A percentile compares a stretch with the other conserved stretches of the same genome.
phyloP scores from a whole-genome alignment of 2,797 vertebrate species.

The Pseudochirops cupreus region DNA sequence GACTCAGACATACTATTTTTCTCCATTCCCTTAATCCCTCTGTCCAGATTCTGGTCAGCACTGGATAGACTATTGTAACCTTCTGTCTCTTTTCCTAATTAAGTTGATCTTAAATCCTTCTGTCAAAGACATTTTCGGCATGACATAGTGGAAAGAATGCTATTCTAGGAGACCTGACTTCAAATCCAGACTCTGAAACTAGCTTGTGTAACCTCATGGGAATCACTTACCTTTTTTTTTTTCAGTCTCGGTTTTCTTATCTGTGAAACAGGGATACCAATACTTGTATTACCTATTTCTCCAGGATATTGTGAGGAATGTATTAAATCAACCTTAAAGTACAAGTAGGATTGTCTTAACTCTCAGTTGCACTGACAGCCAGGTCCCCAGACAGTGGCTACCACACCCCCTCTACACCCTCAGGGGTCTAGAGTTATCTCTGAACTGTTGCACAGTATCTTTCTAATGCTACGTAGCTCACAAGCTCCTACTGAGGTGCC shows the following conservation, averaged over 20 bases:
- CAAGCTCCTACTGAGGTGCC: neutral
- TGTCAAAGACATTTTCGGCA: neutral
- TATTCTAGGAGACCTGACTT: neutral
- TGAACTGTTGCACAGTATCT: neutral
- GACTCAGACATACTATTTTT: neutral
- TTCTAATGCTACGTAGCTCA: neutral
- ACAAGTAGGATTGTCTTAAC: neutral
- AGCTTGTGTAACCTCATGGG: neutral
- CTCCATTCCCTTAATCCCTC: neutral
- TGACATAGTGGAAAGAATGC: neutral
- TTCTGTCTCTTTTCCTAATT: neutral
- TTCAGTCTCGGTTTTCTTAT: neutral
- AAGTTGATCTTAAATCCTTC: neutral
- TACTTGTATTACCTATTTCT: neutral
- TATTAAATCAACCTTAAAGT: neutral
- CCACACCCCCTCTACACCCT: neutral
- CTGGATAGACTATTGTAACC: neutral
- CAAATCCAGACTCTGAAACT: neutral
- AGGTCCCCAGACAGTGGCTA: neutral
- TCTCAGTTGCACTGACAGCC: neutral
- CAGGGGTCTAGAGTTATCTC: neutral
- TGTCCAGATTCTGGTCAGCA: neutral
- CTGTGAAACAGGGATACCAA: neutral
- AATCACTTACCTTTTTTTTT: neutral
- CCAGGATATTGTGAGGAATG: neutral